phyloP scores from a whole-genome alignment of 2,113 vertebrate species.

The Isurus oxyrinchus region DNA sequence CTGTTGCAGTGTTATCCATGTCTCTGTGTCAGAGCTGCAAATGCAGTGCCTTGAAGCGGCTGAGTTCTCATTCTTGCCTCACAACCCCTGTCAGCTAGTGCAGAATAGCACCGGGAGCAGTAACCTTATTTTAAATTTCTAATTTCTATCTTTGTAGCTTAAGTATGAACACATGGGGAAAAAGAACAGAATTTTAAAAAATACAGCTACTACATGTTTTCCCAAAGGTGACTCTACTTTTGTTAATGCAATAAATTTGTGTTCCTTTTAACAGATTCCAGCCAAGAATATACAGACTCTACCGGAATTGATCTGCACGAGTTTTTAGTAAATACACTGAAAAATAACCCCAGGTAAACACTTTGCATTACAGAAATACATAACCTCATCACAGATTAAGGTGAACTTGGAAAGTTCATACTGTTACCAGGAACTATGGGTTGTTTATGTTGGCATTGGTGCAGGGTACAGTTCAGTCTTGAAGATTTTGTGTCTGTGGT shows the following conservation, averaged over 20 bases:
- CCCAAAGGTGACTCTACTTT: not conserved
- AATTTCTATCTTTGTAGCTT: not conserved
- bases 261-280: constrained; percentile 73
- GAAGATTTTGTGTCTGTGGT: not conserved
- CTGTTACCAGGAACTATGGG: not conserved
- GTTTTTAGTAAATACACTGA: constrained; percentile 99
- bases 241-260: not conserved
- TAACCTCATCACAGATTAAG: no score
- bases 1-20: not conserved
- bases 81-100: not conserved
- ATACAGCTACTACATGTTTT: not conserved
- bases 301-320: constrained; percentile 98
- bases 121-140: not conserved
- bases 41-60: not conserved
- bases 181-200: not conserved
- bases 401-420: not conserved
- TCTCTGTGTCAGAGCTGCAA: not conserved
- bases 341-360: constrained; percentile 94
- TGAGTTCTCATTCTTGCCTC: not conserved
- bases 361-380: not conserved
- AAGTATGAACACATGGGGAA: not conserved
- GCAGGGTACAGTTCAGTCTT: not conserved
- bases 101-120: not conserved
- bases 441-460: not conserved
- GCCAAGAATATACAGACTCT: constrained; percentile 98